These are phyloP conservation scores for Altica lythri DNA, from an alignment of 2,888 invertebrate genomes.

Conservation along the genomic window DNA sequence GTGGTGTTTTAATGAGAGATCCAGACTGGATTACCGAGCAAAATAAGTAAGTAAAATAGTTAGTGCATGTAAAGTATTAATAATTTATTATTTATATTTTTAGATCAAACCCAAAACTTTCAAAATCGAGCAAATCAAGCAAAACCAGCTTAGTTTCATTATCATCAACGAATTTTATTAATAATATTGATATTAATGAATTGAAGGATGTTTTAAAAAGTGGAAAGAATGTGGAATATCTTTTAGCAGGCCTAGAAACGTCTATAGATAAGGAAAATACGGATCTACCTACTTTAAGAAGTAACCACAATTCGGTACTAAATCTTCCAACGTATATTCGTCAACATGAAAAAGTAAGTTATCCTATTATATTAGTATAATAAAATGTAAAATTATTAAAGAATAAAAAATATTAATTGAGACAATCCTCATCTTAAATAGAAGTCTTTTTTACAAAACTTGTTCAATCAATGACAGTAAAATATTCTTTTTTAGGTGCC, in stretches of 20 bases:
- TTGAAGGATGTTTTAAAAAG: constrained; percentile 71
- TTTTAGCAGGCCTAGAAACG: constrained; percentile 55
- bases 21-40: constrained; percentile 82
- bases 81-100: constrained; percentile 17
- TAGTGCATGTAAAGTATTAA: background rate
- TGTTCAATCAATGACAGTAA: no score
- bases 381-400: background rate
- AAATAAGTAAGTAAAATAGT: constrained; percentile 46
- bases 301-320: constrained; percentile 64
- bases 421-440: no score
- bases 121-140: constrained; percentile 44
- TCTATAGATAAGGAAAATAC: constrained; percentile 43
- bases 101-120: constrained; percentile 39
- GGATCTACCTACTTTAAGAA: constrained; percentile 54
- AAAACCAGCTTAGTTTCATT: constrained; percentile 46
- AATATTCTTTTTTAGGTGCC: constrained; percentile 64
- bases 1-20: constrained; percentile 86
- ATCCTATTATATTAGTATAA: no score
- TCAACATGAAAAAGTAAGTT: constrained; percentile 69
- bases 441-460: no score
- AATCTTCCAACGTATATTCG: constrained; percentile 76
- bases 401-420: no score
- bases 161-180: constrained; percentile 57
- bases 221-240: constrained; percentile 69
- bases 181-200: constrained; percentile 59